Evolutionary conservation across 2,113 vertebrate genomes (phyloP).

Genomic region (Mormyrus lacerda): DNA sequence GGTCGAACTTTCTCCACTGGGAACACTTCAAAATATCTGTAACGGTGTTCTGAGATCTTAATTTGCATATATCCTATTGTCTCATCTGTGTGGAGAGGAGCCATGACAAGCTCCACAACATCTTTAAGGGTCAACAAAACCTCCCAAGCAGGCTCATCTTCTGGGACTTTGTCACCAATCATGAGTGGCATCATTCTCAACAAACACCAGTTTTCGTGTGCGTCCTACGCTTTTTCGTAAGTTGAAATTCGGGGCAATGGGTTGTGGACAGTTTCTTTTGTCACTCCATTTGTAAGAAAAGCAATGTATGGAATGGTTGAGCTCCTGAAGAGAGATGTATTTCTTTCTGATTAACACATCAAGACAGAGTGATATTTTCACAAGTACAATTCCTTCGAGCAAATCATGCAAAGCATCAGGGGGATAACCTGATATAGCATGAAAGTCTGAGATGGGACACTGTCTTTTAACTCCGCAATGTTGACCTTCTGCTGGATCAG

Average conservation of each 20-base stretch:
- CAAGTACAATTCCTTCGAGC: conserved; percentile 18
- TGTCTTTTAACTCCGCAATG: conserved; percentile 24
- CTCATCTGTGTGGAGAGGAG: neutral
- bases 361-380: conserved; percentile 20
- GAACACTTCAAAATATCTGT: conserved; percentile 18
- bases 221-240: conserved; percentile 12
- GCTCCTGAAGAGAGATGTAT: conserved; percentile 9
- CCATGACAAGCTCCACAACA: conserved; percentile 18
- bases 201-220: too few relatives aligned
- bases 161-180: conserved; percentile 23
- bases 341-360: conserved; percentile 21
- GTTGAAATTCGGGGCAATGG: conserved; percentile 1
- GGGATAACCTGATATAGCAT: neutral
- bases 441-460: conserved; percentile 29
- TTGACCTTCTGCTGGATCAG: neutral
- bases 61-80: conserved; percentile 15
- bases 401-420: conserved; percentile 24
- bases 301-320: conserved; percentile 12
- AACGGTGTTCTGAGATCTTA: conserved; percentile 22
- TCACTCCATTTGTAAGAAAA: conserved; percentile 29
- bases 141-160: conserved; percentile 20
- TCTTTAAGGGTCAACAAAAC: conserved; percentile 24
- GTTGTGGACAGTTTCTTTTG: conserved; percentile 26
- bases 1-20: conserved; percentile 11
- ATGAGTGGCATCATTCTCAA: conserved; percentile 17